phyloP scores from a whole-genome alignment of 1,140 invertebrate genomes.

The Apocrypta bakeri region DNA sequence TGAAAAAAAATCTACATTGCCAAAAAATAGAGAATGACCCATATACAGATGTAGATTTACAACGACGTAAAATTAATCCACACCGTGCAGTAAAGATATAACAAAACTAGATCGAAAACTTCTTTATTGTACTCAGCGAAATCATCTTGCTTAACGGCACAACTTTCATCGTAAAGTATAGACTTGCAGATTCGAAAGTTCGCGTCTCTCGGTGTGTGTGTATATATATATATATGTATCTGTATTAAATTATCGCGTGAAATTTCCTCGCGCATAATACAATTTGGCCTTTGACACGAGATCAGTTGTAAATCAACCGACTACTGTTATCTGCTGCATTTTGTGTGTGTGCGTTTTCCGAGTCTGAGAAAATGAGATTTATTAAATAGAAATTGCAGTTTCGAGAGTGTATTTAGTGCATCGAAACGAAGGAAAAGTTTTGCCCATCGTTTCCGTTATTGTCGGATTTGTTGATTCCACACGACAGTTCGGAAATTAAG shows the following conservation, averaged over 20 bases:
- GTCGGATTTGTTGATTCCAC: not conserved
- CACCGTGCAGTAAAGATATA: not conserved
- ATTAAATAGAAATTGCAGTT: conserved; percentile 21
- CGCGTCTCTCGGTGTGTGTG: too few species aligned
- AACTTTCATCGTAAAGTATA: not conserved
- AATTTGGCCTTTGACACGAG: conserved; percentile 8
- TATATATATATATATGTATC: too few species aligned
- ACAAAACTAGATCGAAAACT: not conserved
- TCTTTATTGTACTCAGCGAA: not conserved
- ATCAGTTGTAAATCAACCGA: conserved; percentile 9
- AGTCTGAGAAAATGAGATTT: conserved; percentile 10
- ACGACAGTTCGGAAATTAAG: not conserved
- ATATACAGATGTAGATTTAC: too few species aligned
- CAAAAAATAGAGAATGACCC: too few species aligned
- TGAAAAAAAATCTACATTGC: too few species aligned
- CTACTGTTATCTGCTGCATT: not conserved
- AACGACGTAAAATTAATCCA: not conserved
- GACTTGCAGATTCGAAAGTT: not conserved
- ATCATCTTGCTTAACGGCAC: not conserved
- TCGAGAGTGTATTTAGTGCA: not conserved
- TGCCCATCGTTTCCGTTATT: not conserved
- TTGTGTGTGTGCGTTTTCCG: not conserved
- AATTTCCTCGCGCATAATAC: conserved; percentile 1
- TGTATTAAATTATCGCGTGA: not conserved
- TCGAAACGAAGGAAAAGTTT: not conserved